Evolutionary conservation across 2,888 invertebrate genomes (phyloP).

Genomic region (Lacanobia wlatinum): DNA sequence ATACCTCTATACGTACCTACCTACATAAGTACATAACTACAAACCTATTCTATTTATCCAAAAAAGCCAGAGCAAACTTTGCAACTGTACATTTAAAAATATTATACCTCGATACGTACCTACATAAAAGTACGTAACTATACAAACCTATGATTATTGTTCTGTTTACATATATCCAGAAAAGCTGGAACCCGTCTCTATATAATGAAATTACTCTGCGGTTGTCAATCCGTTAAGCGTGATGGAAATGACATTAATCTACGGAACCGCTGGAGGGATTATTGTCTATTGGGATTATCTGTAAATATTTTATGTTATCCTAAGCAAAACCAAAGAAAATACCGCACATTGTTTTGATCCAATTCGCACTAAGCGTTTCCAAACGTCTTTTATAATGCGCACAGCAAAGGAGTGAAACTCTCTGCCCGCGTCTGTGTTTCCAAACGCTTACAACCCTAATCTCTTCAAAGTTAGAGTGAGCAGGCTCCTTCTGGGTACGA

Average conservation of each 20-base stretch:
- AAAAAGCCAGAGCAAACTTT: constrained; percentile 7
- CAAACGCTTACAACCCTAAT: no score
- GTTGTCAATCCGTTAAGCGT: constrained; percentile 22
- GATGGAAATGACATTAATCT: constrained; percentile 20
- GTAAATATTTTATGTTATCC: constrained; percentile 3
- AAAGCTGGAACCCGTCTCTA: neutral
- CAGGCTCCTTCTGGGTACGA: no score
- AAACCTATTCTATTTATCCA: no score
- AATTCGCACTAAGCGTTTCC: no score
- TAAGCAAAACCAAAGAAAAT: neutral
- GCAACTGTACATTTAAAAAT: neutral
- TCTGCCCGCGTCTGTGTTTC: no score
- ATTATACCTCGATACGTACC: neutral
- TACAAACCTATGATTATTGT: neutral
- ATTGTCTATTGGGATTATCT: neutral
- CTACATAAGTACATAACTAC: no score
- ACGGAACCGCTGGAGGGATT: neutral
- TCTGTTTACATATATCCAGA: neutral
- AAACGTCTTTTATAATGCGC: no score
- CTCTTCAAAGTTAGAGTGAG: no score
- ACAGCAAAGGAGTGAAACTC: no score
- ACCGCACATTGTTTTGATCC: neutral
- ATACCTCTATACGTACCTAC: no score
- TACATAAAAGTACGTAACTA: neutral
- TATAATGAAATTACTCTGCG: constrained; percentile 9